A percentile compares a stretch with the other conserved stretches of the same genome.
Conservation (phyloP, 2,888 invertebrate genomes). For the Lysandra bellargus region DNA sequence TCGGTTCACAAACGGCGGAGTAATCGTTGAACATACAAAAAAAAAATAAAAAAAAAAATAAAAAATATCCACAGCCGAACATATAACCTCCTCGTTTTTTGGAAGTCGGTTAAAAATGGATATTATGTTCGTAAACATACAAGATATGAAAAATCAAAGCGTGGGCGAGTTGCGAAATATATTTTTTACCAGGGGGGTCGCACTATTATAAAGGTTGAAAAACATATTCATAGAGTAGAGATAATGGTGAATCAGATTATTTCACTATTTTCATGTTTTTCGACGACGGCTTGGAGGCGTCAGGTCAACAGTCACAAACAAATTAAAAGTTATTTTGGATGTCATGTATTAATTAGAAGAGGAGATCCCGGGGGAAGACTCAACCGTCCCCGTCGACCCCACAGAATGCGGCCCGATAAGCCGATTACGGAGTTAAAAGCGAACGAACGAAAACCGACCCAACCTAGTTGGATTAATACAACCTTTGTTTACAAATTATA, state of each 20-base stretch:
- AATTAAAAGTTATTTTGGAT: conserved; percentile 30
- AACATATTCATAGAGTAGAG: background rate
- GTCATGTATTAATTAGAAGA: conserved; percentile 49
- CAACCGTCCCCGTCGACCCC: conserved; percentile 39
- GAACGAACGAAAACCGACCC: conserved; percentile 36
- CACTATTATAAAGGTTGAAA: too few relatives aligned
- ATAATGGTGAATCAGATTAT: background rate
- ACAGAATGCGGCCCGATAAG: conserved; percentile 57
- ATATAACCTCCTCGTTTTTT: too few relatives aligned
- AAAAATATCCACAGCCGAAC: too few relatives aligned
- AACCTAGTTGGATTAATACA: conserved; percentile 41
- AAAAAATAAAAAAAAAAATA: too few relatives aligned
- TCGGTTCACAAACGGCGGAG: too few relatives aligned
- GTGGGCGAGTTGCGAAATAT: too few relatives aligned
- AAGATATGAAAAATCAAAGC: too few relatives aligned
- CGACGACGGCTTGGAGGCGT: background rate
- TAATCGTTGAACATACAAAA: too few relatives aligned
- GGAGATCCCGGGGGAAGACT: conserved; percentile 49
- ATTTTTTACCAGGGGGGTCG: too few relatives aligned
- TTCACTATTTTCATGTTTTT: background rate
- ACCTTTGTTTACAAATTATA: conserved; percentile 33
- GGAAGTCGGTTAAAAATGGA: too few relatives aligned
- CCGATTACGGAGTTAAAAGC: conserved; percentile 60
- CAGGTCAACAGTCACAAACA: conserved; percentile 17
- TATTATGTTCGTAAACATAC: too few relatives aligned